Conservation (phyloP, 2,888 invertebrate species). For the Cremastinae sp. region DNA sequence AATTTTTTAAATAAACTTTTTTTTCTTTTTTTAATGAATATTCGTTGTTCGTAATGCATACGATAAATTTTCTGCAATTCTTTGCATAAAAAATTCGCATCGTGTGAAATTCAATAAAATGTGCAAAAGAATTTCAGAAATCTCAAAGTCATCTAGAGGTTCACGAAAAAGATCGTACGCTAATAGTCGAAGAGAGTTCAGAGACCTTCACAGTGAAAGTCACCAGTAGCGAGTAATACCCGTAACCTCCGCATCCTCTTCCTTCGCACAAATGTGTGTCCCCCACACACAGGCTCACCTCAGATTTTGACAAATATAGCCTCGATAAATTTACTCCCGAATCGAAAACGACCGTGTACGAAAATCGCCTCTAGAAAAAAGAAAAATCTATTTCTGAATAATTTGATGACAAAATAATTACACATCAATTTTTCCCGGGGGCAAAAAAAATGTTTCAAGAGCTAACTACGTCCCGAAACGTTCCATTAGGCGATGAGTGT, state of each 20-base stretch:
- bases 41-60: no score
- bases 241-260: slow-evolving; percentile 54
- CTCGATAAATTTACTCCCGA: neutral
- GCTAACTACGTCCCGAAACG: no score
- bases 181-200: slow-evolving; percentile 66
- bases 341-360: neutral
- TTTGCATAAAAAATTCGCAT: neutral
- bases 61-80: no score
- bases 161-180: neutral
- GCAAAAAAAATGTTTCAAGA: no score
- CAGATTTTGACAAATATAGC: no score
- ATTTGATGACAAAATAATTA: neutral
- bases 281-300: neutral
- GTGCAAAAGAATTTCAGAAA: no score
- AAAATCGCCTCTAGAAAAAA: neutral
- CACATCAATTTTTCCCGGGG: neutral
- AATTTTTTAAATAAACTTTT: no score
- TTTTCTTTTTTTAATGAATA: no score
- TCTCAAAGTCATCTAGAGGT: neutral
- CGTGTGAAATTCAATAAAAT: no score
- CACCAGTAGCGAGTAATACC: slow-evolving; percentile 60
- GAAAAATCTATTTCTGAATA: neutral
- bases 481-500: neutral
- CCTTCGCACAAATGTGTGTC: slow-evolving; percentile 3
- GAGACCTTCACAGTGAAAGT: slow-evolving; percentile 77